Base-by-base conservation (phyloP, 2,888 invertebrate genomes). In the Megaustenia siamemsis region DNA sequence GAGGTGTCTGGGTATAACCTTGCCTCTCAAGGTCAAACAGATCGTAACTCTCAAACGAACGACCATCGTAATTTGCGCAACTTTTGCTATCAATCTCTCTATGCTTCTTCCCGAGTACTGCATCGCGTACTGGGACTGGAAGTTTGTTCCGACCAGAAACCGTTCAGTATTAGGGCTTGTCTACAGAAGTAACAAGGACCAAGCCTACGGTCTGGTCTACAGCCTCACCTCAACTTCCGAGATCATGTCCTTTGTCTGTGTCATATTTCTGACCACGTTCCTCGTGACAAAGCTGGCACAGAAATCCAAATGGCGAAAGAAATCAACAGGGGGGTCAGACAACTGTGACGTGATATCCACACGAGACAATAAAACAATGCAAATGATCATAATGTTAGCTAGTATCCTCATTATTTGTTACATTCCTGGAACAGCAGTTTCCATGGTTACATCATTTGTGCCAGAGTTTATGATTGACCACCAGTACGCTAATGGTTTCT, bases 371-470 rank as follows among this genome's bases (percentile, higher is more conserved):
- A 77, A 60, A 56, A 60, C 60, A 8, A 60, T 60, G 60, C 35
- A 77, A 32, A 77, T 77, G 76, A 77, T 77, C 21, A n/a, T 77
- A 15, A n/a, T 77, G n/a, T 38, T 77, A 10, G 56, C 56, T 24
- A n/a, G 56, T 12, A 40, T 77, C 0, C 60, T 77, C 21, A 77
- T 77, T 40, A 40, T 77, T n/a, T 77, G 76, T 15, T 77, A 77
- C 60, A 56, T 38, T 0, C 76, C 76, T 1, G 38, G 35, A 38
- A 56, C 76, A 35, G 38, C 12, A 10, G 56, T 77, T 10, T 77
- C 56, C 76, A 56, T 77, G 43, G 35, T 12, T 3, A 12, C 38
- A 8, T 56, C 76, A 1, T 38, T 77, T 38, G 60, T 28, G 6
- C 60, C 76, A 3, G 76, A 77, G 28, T 77, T 77, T 32, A 60